Conservation (phyloP, 2,113 vertebrate species). For the Apodemus sylvaticus region DNA sequence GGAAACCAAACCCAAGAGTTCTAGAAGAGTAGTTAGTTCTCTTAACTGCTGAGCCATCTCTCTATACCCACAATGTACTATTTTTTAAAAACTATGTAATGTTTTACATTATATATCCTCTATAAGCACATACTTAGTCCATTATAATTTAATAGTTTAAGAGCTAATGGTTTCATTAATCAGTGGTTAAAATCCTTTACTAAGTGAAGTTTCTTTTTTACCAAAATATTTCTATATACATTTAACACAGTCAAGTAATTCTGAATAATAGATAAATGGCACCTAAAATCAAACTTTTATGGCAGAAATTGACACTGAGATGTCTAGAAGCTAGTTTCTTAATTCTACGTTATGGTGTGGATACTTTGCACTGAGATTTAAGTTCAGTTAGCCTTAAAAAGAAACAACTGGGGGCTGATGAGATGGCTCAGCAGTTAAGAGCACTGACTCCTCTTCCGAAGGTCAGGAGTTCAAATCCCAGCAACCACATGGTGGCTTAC, state of each 20-base stretch:
- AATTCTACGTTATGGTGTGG: neutral
- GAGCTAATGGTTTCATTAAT: constrained; percentile 35
- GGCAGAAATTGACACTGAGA: neutral
- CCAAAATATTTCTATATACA: constrained; percentile 16
- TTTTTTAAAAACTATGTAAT: neutral
- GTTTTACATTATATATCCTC: constrained; percentile 9
- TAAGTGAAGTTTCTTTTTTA: neutral
- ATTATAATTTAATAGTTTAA: constrained; percentile 16
- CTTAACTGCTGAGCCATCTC: neutral
- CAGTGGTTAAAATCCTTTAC: constrained; percentile 6
- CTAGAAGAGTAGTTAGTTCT: neutral
- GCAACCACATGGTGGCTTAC: no score
- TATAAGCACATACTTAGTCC: neutral
- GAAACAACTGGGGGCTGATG: no score
- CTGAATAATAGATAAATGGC: neutral
- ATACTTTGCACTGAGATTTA: neutral
- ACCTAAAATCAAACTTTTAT: constrained; percentile 29
- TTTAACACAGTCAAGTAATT: constrained; percentile 39
- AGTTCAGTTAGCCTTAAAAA: neutral
- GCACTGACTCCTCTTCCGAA: no score
- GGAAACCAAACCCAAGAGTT: neutral
- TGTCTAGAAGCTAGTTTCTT: constrained; percentile 14
- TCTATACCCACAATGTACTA: neutral
- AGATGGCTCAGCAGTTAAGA: no score
- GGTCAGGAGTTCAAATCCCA: no score